Evolutionary conservation across 2,888 invertebrate species (phyloP).

Genomic region (Lymantria monacha): DNA sequence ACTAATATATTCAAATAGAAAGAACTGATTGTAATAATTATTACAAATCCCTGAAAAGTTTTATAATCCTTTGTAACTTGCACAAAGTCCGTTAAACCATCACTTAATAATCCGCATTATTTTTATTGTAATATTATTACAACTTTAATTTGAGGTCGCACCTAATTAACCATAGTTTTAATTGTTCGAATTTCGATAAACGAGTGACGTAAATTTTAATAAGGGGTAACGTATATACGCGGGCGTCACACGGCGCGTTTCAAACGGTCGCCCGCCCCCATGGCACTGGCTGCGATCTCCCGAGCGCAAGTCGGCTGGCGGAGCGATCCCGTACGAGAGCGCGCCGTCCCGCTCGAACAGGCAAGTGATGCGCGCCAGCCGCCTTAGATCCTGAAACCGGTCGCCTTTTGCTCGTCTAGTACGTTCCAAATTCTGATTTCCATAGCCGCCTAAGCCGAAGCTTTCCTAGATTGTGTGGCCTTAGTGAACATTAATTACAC

Average conservation of each 20-base stretch:
- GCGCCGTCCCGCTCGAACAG: constrained; percentile 20
- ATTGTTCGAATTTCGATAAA: constrained; percentile 61
- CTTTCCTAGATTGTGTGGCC: constrained; percentile 80
- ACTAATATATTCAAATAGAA: background rate
- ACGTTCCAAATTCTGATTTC: constrained; percentile 61
- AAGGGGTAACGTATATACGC: constrained; percentile 36
- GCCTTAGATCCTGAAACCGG: constrained; percentile 5
- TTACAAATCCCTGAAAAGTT: constrained; percentile 44
- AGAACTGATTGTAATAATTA: constrained; percentile 26
- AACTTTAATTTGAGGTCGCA: constrained; percentile 39
- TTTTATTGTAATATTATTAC: constrained; percentile 27
- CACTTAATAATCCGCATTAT: constrained; percentile 43
- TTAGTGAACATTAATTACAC: constrained; percentile 81
- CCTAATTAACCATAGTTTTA: constrained; percentile 45
- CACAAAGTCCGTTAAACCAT: constrained; percentile 44
- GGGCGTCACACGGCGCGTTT: constrained; percentile 48
- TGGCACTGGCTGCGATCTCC: constrained; percentile 51
- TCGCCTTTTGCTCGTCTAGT: constrained; percentile 34
- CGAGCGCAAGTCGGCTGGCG: constrained; percentile 13
- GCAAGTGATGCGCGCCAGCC: constrained; percentile 21
- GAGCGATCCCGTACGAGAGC: constrained; percentile 25
- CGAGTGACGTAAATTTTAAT: constrained; percentile 63
- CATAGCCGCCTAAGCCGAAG: constrained; percentile 70
- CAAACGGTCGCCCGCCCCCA: constrained; percentile 56
- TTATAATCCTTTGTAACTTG: constrained; percentile 37